These are phyloP conservation scores for Nettapus auritus DNA, from an alignment of 2,113 vertebrate species.

Conservation along the genomic window DNA sequence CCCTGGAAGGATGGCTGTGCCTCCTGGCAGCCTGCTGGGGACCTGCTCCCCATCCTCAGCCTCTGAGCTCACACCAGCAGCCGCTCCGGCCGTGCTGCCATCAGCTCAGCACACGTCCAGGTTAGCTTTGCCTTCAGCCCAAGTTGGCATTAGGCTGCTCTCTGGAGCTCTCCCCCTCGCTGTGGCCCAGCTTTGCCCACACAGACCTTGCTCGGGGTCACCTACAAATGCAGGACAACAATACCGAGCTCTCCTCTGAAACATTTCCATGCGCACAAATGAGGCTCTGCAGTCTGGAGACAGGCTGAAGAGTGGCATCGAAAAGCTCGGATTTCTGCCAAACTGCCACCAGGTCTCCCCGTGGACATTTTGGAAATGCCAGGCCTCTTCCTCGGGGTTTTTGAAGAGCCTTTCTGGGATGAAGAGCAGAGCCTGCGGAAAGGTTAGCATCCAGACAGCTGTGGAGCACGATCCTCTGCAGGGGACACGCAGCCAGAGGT, in stretches of 20 bases:
- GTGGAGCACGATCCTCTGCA: neutral
- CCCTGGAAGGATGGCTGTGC: accelerated
- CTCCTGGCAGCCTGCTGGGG: neutral
- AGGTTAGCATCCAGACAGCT: constrained; percentile 55
- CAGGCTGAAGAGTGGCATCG: constrained; percentile 10
- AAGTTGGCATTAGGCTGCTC: neutral
- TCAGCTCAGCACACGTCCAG: neutral
- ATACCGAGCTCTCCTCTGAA: neutral
- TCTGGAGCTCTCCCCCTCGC: neutral
- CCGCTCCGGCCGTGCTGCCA: too few relatives aligned
- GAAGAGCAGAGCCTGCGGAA: constrained; percentile 5
- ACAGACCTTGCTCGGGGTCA: neutral
- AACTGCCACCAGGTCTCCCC: neutral
- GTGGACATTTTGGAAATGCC: constrained; percentile 9
- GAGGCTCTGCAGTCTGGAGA: neutral
- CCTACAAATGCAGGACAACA: accelerated
- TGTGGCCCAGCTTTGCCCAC: neutral
- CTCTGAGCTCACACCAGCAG: neutral
- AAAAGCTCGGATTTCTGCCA: constrained; percentile 28
- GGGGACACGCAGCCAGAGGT: neutral
- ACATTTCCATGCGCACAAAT: neutral
- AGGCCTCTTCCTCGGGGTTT: neutral
- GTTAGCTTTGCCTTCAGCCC: neutral
- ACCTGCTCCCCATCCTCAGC: neutral
- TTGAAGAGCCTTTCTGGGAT: neutral